These are phyloP conservation scores for Colletes collaris DNA, from an alignment of 2,888 invertebrate genomes.

Conservation along the genomic window DNA sequence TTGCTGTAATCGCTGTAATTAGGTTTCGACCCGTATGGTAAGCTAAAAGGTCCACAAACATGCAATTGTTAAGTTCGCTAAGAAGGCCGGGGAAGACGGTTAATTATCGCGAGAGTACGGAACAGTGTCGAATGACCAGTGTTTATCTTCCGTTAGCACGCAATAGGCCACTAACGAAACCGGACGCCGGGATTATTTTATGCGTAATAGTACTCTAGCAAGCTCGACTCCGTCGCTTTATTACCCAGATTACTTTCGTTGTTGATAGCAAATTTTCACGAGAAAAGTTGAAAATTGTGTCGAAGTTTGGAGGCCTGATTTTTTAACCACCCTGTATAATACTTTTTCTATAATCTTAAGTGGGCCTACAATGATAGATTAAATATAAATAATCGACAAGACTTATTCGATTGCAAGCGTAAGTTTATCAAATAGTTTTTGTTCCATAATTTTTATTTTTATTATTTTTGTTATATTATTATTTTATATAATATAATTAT, in stretches of 20 bases:
- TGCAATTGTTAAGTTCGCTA: slow-evolving; percentile 35
- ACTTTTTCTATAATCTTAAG: too few relatives aligned
- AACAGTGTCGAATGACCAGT: slow-evolving; percentile 1
- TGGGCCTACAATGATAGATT: too few relatives aligned
- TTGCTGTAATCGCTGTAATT: slow-evolving; percentile 85
- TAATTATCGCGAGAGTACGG: not conserved
- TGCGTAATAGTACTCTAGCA: not conserved
- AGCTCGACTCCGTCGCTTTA: not conserved
- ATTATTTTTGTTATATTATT: too few relatives aligned
- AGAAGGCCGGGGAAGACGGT: slow-evolving; percentile 16
- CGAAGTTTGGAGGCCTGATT: too few relatives aligned
- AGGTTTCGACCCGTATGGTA: slow-evolving; percentile 87
- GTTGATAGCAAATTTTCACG: not conserved
- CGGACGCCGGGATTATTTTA: not conserved
- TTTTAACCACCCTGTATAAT: too few relatives aligned
- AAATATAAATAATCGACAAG: too few relatives aligned
- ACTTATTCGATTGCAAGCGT: too few relatives aligned
- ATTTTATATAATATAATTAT: too few relatives aligned
- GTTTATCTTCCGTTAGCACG: not conserved
- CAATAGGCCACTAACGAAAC: not conserved
- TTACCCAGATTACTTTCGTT: not conserved
- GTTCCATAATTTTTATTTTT: too few relatives aligned
- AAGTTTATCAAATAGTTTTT: too few relatives aligned
- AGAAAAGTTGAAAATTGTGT: too few relatives aligned
- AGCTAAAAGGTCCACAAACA: slow-evolving; percentile 80